These are phyloP conservation scores for Meteorus colon DNA, from an alignment of 2,888 invertebrate species.

Conservation along the genomic window DNA sequence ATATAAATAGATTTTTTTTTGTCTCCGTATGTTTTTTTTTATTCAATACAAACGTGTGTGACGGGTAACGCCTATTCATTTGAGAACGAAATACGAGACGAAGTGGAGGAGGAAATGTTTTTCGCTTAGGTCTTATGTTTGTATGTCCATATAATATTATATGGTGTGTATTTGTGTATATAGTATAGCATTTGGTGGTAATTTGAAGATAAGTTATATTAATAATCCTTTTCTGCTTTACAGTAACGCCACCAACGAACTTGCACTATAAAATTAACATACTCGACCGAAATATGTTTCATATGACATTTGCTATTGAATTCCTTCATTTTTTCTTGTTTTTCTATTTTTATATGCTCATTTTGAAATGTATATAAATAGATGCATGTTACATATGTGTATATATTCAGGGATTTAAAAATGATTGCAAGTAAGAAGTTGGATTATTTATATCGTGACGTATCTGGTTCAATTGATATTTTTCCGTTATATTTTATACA, in stretches of 20 bases:
- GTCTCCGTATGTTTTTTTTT: too few species aligned
- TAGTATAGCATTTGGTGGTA: neutral
- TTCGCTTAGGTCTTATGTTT: neutral
- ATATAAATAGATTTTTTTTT: neutral
- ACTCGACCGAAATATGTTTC: slow-evolving; percentile 45
- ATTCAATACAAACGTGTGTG: neutral
- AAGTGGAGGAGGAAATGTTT: neutral
- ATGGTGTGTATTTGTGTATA: neutral
- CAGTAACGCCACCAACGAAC: slow-evolving; percentile 30
- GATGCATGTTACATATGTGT: too few species aligned
- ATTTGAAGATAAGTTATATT: slow-evolving; percentile 21
- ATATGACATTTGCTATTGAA: slow-evolving; percentile 8
- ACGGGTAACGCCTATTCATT: neutral
- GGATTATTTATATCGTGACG: too few species aligned
- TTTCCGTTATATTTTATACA: too few species aligned
- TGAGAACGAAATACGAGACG: neutral
- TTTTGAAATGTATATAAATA: neutral
- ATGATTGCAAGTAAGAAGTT: too few species aligned
- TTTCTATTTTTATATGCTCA: slow-evolving; percentile 11
- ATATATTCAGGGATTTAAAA: too few species aligned
- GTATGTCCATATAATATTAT: neutral
- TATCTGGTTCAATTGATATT: too few species aligned
- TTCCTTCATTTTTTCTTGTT: neutral
- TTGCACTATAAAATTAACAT: slow-evolving; percentile 53
- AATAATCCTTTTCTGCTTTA: neutral